Base-by-base conservation (phyloP, 2,888 invertebrate species). In the Tachina fera region DNA sequence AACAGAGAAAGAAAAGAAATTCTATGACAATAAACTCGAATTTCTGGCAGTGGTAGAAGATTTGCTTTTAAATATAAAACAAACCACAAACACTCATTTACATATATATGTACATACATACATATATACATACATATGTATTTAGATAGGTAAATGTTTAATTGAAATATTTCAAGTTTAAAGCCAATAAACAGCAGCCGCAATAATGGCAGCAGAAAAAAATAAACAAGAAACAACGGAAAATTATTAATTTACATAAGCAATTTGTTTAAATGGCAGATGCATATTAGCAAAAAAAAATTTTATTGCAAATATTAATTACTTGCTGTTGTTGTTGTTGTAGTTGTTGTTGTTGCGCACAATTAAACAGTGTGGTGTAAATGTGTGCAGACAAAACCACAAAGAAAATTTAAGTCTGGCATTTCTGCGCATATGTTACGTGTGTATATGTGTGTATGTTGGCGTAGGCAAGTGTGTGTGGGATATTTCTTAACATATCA, bases 1-100 rank as follows among this genome's bases (percentile, higher is more conserved):
- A 61, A 9, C 74, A 56, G 58, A 19, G 61, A 77, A 70, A 78
- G 31, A 75, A 79, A 79, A 70, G 72, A 84, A 77, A 68, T 72
- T 61, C 71, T 67, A 53, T 19, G 19, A 72, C 67, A 77, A 72
- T 68, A 84, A 84, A 84, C 84, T 81, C 49, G 80, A 84, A 81
- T 81, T 77, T 77, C 67, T 77, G 80, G 77, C 76, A 81, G 56
- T 58, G 47, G 63, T 14, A 0, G 43, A 16, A 0, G 43, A 16
- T 53, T 53, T 41, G 58, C 6, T 39, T 67, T 49, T 67, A 47
- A 22, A 67, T 31, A 31, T 39, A 31, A 31, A 47, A 14, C 14
- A n/a, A 67, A 67, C 31, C 31, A 49, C 22, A 31, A n/a, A 31
- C 67, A 67, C n/a, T 49, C 31, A 49, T 49, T 14, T 47, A 47